phyloP scores from a whole-genome alignment of 2,888 invertebrate species.

The Melieria picta region DNA sequence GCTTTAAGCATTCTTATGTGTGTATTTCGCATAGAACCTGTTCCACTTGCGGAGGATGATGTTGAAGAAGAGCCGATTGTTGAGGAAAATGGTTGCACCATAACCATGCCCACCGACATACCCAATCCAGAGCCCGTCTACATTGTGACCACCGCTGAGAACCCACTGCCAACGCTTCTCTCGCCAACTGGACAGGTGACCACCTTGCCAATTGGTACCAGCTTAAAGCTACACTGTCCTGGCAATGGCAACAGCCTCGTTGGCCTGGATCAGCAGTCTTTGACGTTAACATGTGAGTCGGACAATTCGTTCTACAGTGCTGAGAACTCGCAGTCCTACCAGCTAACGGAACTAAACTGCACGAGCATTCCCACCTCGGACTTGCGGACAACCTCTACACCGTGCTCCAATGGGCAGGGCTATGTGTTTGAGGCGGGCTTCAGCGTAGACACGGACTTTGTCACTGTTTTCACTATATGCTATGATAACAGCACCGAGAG shows the following conservation, averaged over 20 bases:
- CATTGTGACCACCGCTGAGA: slow-evolving; percentile 26
- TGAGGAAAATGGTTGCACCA: slow-evolving; percentile 33
- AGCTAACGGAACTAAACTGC: slow-evolving; percentile 37
- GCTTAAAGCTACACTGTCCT: slow-evolving; percentile 47
- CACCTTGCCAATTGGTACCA: slow-evolving; percentile 38
- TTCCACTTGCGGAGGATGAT: no score
- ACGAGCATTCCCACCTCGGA: slow-evolving; percentile 44
- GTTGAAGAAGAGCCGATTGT: no score
- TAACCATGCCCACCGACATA: slow-evolving; percentile 41
- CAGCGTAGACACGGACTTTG: slow-evolving; percentile 28
- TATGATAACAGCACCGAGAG: slow-evolving; percentile 48
- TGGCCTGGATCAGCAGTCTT: slow-evolving; percentile 16
- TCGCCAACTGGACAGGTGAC: slow-evolving; percentile 44
- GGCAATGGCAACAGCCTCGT: slow-evolving; percentile 46
- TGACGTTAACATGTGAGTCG: slow-evolving; percentile 38
- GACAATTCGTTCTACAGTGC: slow-evolving; percentile 28
- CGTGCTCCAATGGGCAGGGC: slow-evolving; percentile 49
- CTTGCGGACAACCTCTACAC: slow-evolving; percentile 47
- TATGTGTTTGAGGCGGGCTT: slow-evolving; percentile 50
- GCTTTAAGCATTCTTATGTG: no score
- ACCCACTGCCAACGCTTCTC: slow-evolving; percentile 38
- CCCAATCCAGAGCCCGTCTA: slow-evolving; percentile 44
- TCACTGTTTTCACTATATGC: slow-evolving; percentile 35
- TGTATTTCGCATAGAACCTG: no score
- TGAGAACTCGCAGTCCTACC: slow-evolving; percentile 5